Evolutionary conservation across 2,888 invertebrate genomes (phyloP).

Genomic region (Drosophila multiciliata): DNA sequence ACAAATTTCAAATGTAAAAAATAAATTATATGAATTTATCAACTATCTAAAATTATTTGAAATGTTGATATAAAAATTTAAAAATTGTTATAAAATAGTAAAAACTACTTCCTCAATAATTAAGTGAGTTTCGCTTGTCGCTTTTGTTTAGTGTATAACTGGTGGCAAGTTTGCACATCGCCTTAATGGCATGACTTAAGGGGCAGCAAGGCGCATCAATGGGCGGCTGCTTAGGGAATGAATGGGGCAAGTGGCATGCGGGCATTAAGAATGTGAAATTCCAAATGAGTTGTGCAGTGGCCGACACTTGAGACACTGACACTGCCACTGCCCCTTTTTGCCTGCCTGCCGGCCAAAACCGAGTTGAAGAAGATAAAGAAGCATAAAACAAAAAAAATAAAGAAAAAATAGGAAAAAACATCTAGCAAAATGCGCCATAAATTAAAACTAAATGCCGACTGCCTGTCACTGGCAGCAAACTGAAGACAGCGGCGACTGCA

Average conservation of each 20-base stretch:
- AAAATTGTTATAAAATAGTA: neutral
- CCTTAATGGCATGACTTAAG: constrained; percentile 42
- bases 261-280: constrained; percentile 13
- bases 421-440: constrained; percentile 73
- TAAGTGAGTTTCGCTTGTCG: neutral
- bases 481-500: constrained; percentile 71
- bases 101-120: neutral
- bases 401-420: constrained; percentile 21
- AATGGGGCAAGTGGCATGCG: neutral
- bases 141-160: neutral
- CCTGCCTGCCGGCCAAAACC: constrained; percentile 27
- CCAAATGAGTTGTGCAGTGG: constrained; percentile 58
- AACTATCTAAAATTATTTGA: too few species aligned
- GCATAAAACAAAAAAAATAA: constrained; percentile 1
- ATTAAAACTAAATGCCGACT: constrained; percentile 80
- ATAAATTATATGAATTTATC: too few species aligned
- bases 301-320: constrained; percentile 59
- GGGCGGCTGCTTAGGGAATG: constrained; percentile 17
- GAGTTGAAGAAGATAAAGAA: constrained; percentile 8
- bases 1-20: neutral
- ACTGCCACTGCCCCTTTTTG: constrained; percentile 36
- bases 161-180: neutral
- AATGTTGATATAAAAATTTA: too few species aligned
- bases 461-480: constrained; percentile 71
- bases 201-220: constrained; percentile 31